Conservation (phyloP, 2,888 invertebrate genomes). For the Amaurobius ferox region DNA sequence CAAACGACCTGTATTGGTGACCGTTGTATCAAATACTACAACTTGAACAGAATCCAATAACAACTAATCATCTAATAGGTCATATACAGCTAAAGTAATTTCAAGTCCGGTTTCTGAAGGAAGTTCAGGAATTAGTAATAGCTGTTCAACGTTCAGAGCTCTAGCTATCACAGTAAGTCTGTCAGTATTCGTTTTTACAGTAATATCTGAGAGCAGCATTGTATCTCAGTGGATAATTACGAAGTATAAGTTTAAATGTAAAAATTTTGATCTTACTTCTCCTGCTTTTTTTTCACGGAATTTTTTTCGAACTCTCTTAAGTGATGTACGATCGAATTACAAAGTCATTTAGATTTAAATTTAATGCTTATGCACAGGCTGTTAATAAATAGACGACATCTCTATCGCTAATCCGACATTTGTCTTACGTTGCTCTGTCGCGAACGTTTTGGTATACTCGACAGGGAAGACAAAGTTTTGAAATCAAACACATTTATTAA, state of each 20-base stretch:
- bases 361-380: neutral
- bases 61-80: neutral
- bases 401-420: constrained; percentile 4
- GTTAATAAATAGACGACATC: constrained; percentile 9
- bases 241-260: constrained; percentile 1
- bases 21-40: constrained; percentile 3
- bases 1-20: neutral
- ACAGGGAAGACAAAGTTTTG: no score
- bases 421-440: neutral
- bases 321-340: constrained; percentile 1
- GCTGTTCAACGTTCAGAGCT: constrained; percentile 1
- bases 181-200: constrained; percentile 10
- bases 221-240: constrained; percentile 5
- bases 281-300: constrained; percentile 1
- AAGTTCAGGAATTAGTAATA: neutral
- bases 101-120: constrained; percentile 10
- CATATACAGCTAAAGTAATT: neutral
- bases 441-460: no score
- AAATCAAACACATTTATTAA: no score
- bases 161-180: neutral
- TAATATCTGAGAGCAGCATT: neutral
- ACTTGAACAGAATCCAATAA: neutral
- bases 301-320: neutral
- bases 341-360: constrained; percentile 16
- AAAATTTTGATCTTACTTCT: neutral